Percentiles rank a stretch among this genome's conserved stretches.
Conservation (phyloP, 53 echinoderm and acorn worm species). For the Pentamera pediparva region DNA sequence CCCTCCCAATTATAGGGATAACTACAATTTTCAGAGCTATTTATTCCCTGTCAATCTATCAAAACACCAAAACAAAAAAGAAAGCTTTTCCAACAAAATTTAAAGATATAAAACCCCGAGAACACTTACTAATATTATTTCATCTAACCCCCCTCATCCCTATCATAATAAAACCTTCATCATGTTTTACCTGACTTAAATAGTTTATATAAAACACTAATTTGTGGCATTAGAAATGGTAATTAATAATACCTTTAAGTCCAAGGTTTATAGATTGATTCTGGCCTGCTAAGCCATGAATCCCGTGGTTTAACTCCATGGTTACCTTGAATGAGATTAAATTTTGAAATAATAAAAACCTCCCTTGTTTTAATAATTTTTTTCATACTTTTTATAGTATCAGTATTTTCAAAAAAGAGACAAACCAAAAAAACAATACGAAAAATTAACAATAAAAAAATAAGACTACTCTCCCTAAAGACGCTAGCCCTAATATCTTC, state of each 20-base stretch:
- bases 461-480: constrained; percentile 21
- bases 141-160: constrained; percentile 36
- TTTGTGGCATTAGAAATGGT: constrained; percentile 56
- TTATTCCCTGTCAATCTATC: constrained; percentile 38
- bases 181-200: constrained; percentile 32
- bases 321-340: constrained; percentile 48
- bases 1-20: constrained; percentile 18
- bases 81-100: constrained; percentile 8
- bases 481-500: constrained; percentile 3
- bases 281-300: constrained; percentile 59
- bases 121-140: constrained; percentile 32
- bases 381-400: constrained; percentile 1
- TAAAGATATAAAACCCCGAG: constrained; percentile 5
- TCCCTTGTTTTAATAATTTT: constrained; percentile 26
- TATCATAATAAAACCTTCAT: constrained; percentile 22
- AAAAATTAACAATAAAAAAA: neutral
- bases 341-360: neutral
- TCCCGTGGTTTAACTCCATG: constrained; percentile 64
- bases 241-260: constrained; percentile 43
- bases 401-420: neutral
- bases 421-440: neutral
- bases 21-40: constrained; percentile 43
- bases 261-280: constrained; percentile 49
- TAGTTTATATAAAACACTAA: constrained; percentile 60
- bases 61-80: constrained; percentile 15